These are phyloP conservation scores for Amorpha juglandis DNA, from an alignment of 2,888 invertebrate genomes.

Conservation along the genomic window DNA sequence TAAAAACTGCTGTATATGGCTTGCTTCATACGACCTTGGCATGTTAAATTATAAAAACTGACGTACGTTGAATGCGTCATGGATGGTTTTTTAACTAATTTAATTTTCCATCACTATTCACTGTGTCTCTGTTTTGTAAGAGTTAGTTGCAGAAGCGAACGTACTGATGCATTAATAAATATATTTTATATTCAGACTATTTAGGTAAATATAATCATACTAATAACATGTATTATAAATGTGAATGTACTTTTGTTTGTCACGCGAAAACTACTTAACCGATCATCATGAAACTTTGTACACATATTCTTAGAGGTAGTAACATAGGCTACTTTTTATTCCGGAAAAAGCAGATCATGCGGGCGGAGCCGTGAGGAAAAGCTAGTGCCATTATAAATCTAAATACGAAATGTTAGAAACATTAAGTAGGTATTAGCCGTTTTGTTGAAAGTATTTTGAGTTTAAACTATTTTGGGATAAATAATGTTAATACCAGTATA, in stretches of 20 bases:
- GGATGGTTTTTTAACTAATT: background rate
- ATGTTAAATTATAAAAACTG: conserved; percentile 11
- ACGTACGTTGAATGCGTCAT: background rate
- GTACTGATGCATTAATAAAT: background rate
- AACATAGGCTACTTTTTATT: too few species aligned
- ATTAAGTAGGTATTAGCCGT: background rate
- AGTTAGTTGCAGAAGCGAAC: background rate
- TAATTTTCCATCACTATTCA: background rate
- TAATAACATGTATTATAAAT: too few species aligned
- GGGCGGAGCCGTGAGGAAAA: too few species aligned
- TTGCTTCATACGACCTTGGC: conserved; percentile 7
- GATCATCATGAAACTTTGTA: too few species aligned
- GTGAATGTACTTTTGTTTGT: too few species aligned
- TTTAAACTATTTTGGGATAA: background rate
- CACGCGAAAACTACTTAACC: too few species aligned
- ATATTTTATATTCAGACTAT: background rate
- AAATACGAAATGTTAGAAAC: too few species aligned
- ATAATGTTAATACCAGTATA: background rate
- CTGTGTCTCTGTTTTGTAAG: background rate
- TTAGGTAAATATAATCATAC: background rate
- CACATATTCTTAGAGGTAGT: too few species aligned
- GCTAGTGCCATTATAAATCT: too few species aligned
- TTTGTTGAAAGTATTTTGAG: background rate
- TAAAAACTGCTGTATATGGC: conserved; percentile 45
- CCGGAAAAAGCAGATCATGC: too few species aligned